Evolutionary conservation across 2,113 vertebrate species (phyloP).

Genomic region (Sturnira hondurensis): DNA sequence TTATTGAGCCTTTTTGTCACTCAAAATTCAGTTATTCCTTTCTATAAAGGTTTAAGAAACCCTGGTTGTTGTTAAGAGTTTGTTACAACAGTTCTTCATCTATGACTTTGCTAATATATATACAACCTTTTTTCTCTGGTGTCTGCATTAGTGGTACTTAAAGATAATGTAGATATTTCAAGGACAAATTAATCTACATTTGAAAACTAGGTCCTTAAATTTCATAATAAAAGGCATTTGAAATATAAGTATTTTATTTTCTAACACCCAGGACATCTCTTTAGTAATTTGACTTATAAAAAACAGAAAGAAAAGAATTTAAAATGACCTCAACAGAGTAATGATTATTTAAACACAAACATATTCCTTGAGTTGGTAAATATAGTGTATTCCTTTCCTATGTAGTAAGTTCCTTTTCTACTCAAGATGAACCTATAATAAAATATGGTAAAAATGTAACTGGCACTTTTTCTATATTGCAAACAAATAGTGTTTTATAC

Average conservation of each 20-base stretch:
- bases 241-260: slow-evolving; percentile 31
- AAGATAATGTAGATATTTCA: slow-evolving; percentile 40
- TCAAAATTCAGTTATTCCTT: not conserved
- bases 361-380: slow-evolving; percentile 6
- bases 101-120: slow-evolving; percentile 28
- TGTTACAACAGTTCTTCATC: not conserved
- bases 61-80: not conserved
- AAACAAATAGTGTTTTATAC: not conserved
- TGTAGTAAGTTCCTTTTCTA: not conserved
- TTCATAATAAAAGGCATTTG: slow-evolving; percentile 34
- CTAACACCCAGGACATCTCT: slow-evolving; percentile 41
- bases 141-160: not conserved
- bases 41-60: slow-evolving; percentile 16
- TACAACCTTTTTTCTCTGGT: slow-evolving; percentile 16
- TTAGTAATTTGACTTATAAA: slow-evolving; percentile 27
- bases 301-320: slow-evolving; percentile 30
- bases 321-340: not conserved
- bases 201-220: slow-evolving; percentile 22
- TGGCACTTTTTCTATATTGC: not conserved
- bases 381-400: not conserved
- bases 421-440: slow-evolving; percentile 7
- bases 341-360: slow-evolving; percentile 32
- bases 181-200: slow-evolving; percentile 28
- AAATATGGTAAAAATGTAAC: slow-evolving; percentile 22
- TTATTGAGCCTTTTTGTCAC: not conserved